Conservation (phyloP, 2,113 vertebrate species). For the Rhodinocichla rosea region DNA sequence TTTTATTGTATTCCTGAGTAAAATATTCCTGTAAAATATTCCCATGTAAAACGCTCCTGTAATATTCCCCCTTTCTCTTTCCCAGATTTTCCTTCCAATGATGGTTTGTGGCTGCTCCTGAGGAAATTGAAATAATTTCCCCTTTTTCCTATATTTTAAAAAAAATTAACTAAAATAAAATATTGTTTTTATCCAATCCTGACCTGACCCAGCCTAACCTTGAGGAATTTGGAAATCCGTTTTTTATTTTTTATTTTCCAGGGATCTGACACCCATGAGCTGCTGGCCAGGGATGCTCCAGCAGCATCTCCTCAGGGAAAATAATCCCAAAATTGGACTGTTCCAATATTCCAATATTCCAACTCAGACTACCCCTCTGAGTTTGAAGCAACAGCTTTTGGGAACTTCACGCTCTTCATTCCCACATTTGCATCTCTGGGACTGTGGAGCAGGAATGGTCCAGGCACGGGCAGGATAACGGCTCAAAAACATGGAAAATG, state of each 20-base stretch:
- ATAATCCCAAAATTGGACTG: neutral
- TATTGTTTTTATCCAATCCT: neutral
- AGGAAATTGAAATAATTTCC: neutral
- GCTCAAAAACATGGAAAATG: neutral
- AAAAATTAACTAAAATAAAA: neutral
- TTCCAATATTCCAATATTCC: neutral
- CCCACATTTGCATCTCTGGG: accelerated
- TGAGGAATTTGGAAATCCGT: neutral
- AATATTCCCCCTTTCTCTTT: neutral
- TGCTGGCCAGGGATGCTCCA: accelerated
- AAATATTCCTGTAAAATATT: neutral
- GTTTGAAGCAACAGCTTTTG: neutral
- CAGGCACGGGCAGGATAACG: neutral
- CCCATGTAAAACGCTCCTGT: neutral
- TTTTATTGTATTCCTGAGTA: neutral
- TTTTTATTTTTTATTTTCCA: neutral
- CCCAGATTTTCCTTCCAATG: neutral
- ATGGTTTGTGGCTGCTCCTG: accelerated
- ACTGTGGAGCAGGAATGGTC: accelerated
- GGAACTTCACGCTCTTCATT: neutral
- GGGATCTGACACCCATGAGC: neutral
- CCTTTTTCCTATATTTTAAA: neutral
- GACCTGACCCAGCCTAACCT: neutral
- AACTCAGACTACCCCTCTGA: neutral
- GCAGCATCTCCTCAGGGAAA: neutral